Conservation (phyloP, 1,140 invertebrate species). For the Drosophila subpulchrella region DNA sequence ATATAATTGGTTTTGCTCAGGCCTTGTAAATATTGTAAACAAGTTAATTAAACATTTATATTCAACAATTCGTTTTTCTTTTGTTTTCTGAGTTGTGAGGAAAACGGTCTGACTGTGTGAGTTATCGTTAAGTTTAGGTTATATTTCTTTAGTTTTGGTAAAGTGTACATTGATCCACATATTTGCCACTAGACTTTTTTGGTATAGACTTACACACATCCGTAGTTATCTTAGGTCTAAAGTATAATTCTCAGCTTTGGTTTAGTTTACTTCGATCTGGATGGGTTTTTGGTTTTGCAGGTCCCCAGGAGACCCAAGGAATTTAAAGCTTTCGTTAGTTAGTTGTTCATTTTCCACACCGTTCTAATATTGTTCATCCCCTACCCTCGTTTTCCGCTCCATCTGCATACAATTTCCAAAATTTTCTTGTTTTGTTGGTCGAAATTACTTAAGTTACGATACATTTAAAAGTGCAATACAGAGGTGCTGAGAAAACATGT, state of each 20-base stretch:
- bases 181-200: constrained; percentile 57
- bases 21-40: constrained; percentile 56
- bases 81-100: constrained; percentile 9
- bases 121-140: constrained; percentile 10
- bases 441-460: constrained; percentile 35
- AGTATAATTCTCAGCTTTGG: constrained; percentile 44
- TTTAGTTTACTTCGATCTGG: constrained; percentile 59
- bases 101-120: constrained; percentile 11
- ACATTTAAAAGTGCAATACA: constrained; percentile 1
- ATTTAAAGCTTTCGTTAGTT: constrained; percentile 78
- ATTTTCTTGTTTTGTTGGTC: constrained; percentile 19
- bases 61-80: constrained; percentile 20
- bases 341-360: constrained; percentile 37
- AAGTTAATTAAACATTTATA: constrained; percentile 39
- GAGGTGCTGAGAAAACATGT: constrained; percentile 3
- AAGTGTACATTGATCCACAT: constrained; percentile 64
- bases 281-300: constrained; percentile 51
- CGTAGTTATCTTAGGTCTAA: constrained; percentile 51
- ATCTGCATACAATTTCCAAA: constrained; percentile 1
- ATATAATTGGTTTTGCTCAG: constrained; percentile 41
- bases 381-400: not conserved
- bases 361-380: not conserved
- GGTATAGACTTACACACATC: constrained; percentile 24
- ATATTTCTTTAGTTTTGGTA: constrained; percentile 11
- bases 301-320: constrained; percentile 27